Base-by-base conservation (phyloP, 2,888 invertebrate species). In the Diploptera punctata region DNA sequence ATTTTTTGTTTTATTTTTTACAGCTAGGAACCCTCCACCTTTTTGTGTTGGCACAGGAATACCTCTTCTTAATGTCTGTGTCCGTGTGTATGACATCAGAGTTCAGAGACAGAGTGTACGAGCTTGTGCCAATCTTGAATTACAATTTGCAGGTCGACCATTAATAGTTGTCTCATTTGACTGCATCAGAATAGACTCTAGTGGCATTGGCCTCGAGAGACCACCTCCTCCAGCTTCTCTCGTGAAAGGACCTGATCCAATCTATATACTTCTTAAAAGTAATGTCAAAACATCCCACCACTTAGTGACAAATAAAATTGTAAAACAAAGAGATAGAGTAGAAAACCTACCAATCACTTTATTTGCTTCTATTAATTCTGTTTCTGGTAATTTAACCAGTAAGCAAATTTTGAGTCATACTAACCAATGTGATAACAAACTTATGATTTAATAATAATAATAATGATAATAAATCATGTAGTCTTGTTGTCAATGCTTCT, bases 171-270 rank as follows among this genome's bases (percentile, higher is more conserved):
- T 75, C 19, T 62, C 71, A 54, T 80, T 80, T 61, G 79, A 80
- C 69, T 80, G 80, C 73, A 47, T 80, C 49, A 60, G 74, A 21
- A 74, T 80, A 62, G 79, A 79, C 5, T 57, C 65, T 1, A 77
- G 77, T 68, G 80, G 80, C 24, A 61, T 79, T 21, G 44, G 43
- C 7, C 24, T 73, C 4, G 57, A 49, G 52, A 74, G 68, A 52
- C 70, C 73, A 16, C 18, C 49, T 2, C 70, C 73, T 19, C 18
- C 49, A 1, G 9, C 52, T 0, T 24, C 60, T 24, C 52, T 38
- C 38, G 38, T 52, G 16, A 16, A n/a, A 24, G 38, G 65, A 16
- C 43, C 47, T 18, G 65, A 65, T n/a, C 65, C 65, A 7, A 33
- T 65, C n/a, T n/a, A 3, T n/a, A 47, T 4, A n/a, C 47, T 47